A percentile compares a stretch with the other conserved stretches of the same genome.
Evolutionary conservation across 2,888 invertebrate species (phyloP).

Genomic region (Lypha dubia): DNA sequence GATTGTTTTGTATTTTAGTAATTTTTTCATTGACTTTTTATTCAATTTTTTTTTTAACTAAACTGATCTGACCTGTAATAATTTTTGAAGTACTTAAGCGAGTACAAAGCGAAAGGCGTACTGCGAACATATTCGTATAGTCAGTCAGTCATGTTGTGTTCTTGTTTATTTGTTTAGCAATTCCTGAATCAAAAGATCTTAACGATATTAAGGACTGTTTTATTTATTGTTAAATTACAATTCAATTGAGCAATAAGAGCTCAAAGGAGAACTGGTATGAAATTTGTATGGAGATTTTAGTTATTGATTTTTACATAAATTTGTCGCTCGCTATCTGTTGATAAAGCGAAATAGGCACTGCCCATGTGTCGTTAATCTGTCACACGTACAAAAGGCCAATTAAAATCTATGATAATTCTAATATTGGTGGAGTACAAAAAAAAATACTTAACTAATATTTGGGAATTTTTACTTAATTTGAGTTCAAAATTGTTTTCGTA

Average conservation of each 20-base stretch:
- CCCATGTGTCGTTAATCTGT: neutral
- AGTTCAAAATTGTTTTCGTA: too few species aligned
- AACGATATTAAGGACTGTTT: constrained; percentile 35
- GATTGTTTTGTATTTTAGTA: constrained; percentile 56
- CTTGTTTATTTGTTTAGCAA: neutral
- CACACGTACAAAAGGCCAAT: too few species aligned
- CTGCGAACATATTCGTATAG: neutral
- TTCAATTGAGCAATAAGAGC: constrained; percentile 40
- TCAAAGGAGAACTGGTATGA: constrained; percentile 25
- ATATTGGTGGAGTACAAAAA: too few species aligned
- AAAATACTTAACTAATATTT: neutral
- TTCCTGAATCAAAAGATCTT: constrained; percentile 35
- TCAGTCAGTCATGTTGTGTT: constrained; percentile 26
- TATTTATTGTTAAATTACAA: constrained; percentile 51
- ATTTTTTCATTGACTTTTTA: constrained; percentile 29
- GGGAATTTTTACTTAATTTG: too few species aligned
- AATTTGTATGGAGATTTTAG: constrained; percentile 39
- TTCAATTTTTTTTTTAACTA: constrained; percentile 24
- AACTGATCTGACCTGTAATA: constrained; percentile 71
- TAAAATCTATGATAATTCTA: too few species aligned
- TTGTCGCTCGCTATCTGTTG: neutral
- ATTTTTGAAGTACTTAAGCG: constrained; percentile 73
- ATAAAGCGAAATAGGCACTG: neutral
- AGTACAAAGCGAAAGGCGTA: constrained; percentile 74
- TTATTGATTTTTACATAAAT: constrained; percentile 22